phyloP scores from a whole-genome alignment of 2,113 vertebrate species.

The Raja brachyura region DNA sequence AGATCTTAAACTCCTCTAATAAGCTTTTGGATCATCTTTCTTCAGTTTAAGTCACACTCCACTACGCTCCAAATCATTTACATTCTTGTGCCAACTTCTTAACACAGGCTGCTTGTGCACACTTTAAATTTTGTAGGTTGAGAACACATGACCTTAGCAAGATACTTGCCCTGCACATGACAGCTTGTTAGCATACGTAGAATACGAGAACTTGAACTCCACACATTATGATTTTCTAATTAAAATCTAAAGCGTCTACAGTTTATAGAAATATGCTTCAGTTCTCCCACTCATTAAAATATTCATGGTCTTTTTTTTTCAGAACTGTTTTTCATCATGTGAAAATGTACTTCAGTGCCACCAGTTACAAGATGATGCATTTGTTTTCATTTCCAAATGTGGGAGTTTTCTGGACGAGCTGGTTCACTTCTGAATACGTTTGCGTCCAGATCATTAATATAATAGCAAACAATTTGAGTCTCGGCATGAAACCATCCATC shows the following conservation, averaged over 20 bases:
- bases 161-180: neutral
- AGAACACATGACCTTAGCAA: neutral
- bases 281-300: constrained; percentile 4
- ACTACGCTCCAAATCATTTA: neutral
- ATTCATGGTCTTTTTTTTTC: neutral
- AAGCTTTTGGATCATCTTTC: neutral
- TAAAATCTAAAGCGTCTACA: neutral
- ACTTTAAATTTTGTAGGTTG: neutral
- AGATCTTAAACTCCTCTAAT: neutral
- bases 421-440: neutral
- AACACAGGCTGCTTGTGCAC: neutral
- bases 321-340: neutral
- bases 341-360: neutral
- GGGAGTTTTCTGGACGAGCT: neutral
- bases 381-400: neutral
- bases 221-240: constrained; percentile 11
- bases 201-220: neutral
- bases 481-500: too few species aligned
- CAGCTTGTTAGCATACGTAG: neutral
- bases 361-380: neutral
- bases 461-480: too few species aligned
- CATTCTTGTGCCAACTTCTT: neutral
- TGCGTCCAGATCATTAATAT: too few species aligned
- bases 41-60: neutral
- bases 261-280: neutral